Evolutionary conservation across 1,140 invertebrate species (phyloP).

Genomic region (Brachionus asplanchnoidis): DNA sequence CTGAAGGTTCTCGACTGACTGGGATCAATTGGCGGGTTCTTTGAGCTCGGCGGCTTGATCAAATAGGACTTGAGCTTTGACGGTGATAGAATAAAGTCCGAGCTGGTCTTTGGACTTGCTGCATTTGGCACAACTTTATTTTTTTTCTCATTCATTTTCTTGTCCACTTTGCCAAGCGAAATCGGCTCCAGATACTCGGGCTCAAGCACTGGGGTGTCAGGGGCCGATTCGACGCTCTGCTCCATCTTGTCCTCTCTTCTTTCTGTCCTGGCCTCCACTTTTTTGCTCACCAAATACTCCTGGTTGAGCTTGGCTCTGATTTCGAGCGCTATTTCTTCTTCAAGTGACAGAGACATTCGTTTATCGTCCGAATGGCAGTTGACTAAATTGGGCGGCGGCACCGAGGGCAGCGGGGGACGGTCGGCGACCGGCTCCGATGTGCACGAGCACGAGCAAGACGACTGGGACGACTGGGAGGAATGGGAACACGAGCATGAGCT

Average conservation of each 20-base stretch:
- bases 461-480: not conserved
- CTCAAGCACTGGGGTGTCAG: not conserved
- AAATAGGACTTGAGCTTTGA: constrained; percentile 12
- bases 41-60: not conserved
- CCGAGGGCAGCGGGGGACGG: not conserved
- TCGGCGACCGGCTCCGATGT: not conserved
- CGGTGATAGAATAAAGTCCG: constrained; percentile 4
- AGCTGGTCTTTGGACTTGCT: not conserved
- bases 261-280: not conserved
- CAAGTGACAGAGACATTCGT: not conserved
- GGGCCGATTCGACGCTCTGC: no score
- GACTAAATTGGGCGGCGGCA: not conserved
- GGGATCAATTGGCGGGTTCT: not conserved
- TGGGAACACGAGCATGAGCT: not conserved
- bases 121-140: not conserved
- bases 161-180: not conserved
- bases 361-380: not conserved
- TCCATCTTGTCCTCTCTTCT: not conserved
- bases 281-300: not conserved
- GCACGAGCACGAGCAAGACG: not conserved
- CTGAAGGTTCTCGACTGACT: not conserved
- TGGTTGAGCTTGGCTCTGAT: constrained; percentile 11
- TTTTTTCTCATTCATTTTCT: not conserved
- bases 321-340: constrained; percentile 10
- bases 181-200: constrained; percentile 4